phyloP scores from a whole-genome alignment of 2,113 vertebrate genomes.

The Myrmecophaga tridactyla region DNA sequence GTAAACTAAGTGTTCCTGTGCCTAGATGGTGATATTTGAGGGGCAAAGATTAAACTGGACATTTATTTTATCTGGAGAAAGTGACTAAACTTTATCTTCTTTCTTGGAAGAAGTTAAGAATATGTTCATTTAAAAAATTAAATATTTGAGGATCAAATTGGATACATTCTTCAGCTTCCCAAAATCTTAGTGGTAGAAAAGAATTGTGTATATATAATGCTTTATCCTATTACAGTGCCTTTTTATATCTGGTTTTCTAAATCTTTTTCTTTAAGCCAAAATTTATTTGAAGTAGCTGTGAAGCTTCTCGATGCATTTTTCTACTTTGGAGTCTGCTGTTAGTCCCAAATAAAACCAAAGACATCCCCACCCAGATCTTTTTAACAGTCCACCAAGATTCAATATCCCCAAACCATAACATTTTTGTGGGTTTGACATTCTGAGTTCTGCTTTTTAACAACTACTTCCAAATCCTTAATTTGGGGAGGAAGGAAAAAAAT shows the following conservation, averaged over 20 bases:
- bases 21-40: neutral
- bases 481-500: neutral
- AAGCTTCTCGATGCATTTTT: conserved; percentile 20
- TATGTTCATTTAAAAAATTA: neutral
- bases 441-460: conserved; percentile 48
- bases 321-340: conserved; percentile 25
- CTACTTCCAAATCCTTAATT: conserved; percentile 35
- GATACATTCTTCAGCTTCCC: neutral
- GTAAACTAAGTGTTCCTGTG: conserved; percentile 14
- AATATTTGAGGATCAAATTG: neutral
- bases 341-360: conserved; percentile 45
- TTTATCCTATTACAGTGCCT: neutral
- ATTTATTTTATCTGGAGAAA: conserved; percentile 18
- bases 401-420: conserved; percentile 33
- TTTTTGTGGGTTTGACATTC: conserved; percentile 62
- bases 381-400: conserved; percentile 43
- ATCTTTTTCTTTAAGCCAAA: neutral
- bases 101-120: neutral
- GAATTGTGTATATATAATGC: neutral
- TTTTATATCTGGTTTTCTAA: neutral
- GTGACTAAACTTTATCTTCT: neutral
- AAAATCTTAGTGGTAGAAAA: conserved; percentile 24
- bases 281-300: conserved; percentile 33
- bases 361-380: conserved; percentile 30
- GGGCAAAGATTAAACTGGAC: neutral